Conservation (phyloP, 2,797 vertebrate species). For the Hemibagrus guttatus region DNA sequence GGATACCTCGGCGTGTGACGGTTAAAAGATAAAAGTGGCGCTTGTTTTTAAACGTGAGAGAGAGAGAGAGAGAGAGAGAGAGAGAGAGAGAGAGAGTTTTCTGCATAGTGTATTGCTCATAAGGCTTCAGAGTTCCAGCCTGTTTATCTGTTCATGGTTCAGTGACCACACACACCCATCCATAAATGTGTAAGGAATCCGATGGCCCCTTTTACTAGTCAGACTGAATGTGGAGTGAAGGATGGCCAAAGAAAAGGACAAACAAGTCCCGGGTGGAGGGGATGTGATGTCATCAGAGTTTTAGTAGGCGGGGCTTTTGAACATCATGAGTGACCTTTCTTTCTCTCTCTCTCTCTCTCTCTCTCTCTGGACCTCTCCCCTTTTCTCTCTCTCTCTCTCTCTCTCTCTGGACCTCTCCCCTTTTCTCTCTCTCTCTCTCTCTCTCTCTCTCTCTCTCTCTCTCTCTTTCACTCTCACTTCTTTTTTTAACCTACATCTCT, state of each 20-base stretch:
- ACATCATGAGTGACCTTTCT: background rate
- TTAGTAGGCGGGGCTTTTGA: background rate
- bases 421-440: background rate
- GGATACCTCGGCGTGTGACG: background rate
- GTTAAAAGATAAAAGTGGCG: background rate
- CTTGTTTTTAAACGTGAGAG: background rate
- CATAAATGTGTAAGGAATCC: background rate
- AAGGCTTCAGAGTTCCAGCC: background rate
- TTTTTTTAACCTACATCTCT: background rate
- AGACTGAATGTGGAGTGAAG: conserved; percentile 53
- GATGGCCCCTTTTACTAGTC: conserved; percentile 4
- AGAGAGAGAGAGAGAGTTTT: too few relatives aligned
- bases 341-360: background rate
- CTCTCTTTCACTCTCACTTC: too few relatives aligned
- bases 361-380: too few relatives aligned
- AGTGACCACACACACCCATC: background rate
- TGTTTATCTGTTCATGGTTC: background rate
- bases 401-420: too few relatives aligned
- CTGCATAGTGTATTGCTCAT: background rate
- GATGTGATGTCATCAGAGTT: conserved; percentile 10
- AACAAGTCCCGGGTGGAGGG: background rate
- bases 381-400: background rate
- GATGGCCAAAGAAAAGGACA: conserved; percentile 7
- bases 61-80: too few relatives aligned
- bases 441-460: background rate